Conservation (phyloP, 2,797 vertebrate species). For the Lacerta agilis region DNA sequence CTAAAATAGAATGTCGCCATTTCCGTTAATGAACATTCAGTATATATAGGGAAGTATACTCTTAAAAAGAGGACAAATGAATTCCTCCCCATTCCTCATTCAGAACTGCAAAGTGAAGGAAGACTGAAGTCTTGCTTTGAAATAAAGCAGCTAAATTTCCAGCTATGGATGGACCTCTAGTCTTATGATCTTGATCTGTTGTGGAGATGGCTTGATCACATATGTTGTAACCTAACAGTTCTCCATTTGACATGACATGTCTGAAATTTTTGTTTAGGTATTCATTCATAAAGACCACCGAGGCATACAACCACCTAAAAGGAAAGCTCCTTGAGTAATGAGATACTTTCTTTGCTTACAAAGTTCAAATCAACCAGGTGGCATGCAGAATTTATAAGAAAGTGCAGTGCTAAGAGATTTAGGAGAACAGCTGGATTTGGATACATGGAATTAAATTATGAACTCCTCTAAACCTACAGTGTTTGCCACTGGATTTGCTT, state of each 20-base stretch:
- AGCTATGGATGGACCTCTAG: not conserved
- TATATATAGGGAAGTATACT: too few relatives aligned
- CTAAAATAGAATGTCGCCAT: not conserved
- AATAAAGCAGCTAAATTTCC: not conserved
- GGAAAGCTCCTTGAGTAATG: not conserved
- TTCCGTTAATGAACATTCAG: not conserved
- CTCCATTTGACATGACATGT: not conserved
- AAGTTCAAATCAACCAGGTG: constrained; percentile 20
- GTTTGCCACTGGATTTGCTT: constrained; percentile 14
- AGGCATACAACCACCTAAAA: not conserved
- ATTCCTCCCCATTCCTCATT: too few relatives aligned
- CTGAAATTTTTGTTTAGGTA: constrained; percentile 7
- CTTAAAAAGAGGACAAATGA: too few relatives aligned
- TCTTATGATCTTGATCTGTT: too few relatives aligned
- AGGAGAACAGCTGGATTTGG: not conserved
- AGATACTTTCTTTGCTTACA: not conserved
- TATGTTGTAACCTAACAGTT: not conserved
- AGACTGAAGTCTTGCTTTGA: not conserved
- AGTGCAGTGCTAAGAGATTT: not conserved
- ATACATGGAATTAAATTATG: constrained; percentile 19
- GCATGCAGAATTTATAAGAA: not conserved
- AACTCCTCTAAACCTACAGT: not conserved
- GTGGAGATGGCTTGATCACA: too few relatives aligned
- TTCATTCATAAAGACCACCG: not conserved
- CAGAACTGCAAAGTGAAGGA: too few relatives aligned